These are phyloP conservation scores for Pelodytes ibericus DNA, from an alignment of 2,797 vertebrate genomes.

Conservation along the genomic window DNA sequence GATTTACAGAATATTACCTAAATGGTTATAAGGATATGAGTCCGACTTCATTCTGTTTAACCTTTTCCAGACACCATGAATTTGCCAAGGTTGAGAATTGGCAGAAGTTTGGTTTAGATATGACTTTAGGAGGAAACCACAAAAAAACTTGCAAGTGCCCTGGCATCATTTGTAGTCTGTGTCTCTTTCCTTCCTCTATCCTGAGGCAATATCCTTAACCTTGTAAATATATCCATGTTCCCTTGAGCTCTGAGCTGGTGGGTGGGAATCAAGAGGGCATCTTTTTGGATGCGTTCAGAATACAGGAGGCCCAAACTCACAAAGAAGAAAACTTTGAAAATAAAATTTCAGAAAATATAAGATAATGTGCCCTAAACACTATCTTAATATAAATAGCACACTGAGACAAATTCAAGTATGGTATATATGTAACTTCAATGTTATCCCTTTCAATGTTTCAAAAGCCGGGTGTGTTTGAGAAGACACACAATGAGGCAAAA, in stretches of 20 bases:
- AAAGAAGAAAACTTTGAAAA: neutral
- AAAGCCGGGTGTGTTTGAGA: no score
- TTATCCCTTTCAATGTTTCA: no score
- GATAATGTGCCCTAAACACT: no score
- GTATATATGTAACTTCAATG: no score
- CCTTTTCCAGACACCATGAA: slow-evolving; percentile 77
- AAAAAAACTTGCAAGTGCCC: slow-evolving; percentile 79
- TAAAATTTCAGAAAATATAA: neutral
- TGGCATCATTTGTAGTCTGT: slow-evolving; percentile 71
- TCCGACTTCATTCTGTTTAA: slow-evolving; percentile 60
- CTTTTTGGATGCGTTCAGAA: neutral
- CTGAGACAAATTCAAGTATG: no score
- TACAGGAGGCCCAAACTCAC: neutral
- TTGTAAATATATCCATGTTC: slow-evolving; percentile 32
- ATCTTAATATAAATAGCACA: no score
- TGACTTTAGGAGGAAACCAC: slow-evolving; percentile 83
- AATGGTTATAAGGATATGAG: slow-evolving; percentile 80
- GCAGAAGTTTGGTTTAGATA: slow-evolving; percentile 71
- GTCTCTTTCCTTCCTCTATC: slow-evolving; percentile 62
- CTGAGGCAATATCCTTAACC: slow-evolving; percentile 48
- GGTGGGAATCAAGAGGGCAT: slow-evolving; percentile 23
- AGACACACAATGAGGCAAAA: no score
- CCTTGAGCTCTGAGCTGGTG: neutral
- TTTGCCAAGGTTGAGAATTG: slow-evolving; percentile 70
- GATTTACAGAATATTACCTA: slow-evolving; percentile 78